These are phyloP conservation scores for Armadillidium nasatum DNA, from an alignment of 1,140 invertebrate genomes.

Conservation along the genomic window DNA sequence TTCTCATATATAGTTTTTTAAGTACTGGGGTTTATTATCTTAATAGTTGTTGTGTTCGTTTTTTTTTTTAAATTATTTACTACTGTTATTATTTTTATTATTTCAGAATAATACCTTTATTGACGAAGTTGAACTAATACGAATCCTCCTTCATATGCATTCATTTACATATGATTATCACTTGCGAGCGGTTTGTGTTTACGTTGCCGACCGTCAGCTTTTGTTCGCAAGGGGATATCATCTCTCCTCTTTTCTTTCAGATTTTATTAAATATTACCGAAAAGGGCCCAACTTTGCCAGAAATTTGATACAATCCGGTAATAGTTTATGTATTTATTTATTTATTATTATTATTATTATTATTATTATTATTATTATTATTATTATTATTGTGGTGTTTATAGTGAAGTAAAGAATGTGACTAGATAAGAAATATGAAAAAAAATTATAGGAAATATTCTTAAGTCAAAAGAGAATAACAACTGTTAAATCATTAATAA, in stretches of 20 bases:
- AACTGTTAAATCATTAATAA: no score
- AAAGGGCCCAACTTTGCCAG: conserved; percentile 76
- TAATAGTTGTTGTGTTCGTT: no score
- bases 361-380: no score
- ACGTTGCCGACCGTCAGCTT: conserved; percentile 61
- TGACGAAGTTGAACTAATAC: conserved; percentile 69
- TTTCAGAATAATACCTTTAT: conserved; percentile 54
- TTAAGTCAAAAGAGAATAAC: no score
- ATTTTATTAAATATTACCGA: conserved; percentile 78
- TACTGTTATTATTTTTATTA: not conserved
- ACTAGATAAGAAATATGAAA: no score
- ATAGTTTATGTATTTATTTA: conserved; percentile 20
- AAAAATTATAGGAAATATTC: no score
- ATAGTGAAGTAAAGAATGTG: no score
- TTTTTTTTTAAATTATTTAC: not conserved
- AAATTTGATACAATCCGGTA: conserved; percentile 69
- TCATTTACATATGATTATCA: conserved; percentile 87
- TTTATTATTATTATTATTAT: not conserved
- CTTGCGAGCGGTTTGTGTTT: conserved; percentile 66
- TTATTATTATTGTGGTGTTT: no score
- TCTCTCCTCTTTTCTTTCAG: conserved; percentile 69
- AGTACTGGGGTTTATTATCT: no score
- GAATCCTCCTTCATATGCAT: conserved; percentile 66
- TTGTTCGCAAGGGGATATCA: conserved; percentile 67
- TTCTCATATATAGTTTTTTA: no score